Evolutionary conservation across 2,888 invertebrate species (phyloP).

Genomic region (Ormyrus thymus): DNA sequence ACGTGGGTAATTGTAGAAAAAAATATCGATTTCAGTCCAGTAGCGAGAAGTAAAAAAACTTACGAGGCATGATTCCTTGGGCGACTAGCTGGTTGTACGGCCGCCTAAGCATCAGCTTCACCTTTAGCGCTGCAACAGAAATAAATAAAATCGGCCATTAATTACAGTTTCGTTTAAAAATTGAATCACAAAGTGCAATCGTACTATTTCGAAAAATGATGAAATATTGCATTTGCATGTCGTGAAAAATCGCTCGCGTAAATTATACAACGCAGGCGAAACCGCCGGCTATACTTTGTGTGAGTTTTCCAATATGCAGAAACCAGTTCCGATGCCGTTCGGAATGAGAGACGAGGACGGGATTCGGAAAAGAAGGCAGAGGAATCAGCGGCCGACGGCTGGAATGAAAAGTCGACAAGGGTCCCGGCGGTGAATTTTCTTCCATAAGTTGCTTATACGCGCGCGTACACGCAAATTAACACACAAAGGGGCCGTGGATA

Average conservation of each 20-base stretch:
- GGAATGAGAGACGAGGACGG: slow-evolving; percentile 15
- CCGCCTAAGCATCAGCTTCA: slow-evolving; percentile 95
- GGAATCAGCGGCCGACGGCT: not conserved
- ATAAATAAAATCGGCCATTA: slow-evolving; percentile 21
- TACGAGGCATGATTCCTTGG: slow-evolving; percentile 99
- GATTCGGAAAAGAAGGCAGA: not conserved
- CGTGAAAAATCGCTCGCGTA: not conserved
- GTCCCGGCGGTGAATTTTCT: slow-evolving; percentile 43
- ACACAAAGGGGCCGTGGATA: slow-evolving; percentile 73
- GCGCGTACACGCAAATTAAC: slow-evolving; percentile 70
- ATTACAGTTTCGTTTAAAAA: not conserved
- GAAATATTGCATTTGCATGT: not conserved
- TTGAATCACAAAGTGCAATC: not conserved
- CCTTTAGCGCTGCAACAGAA: slow-evolving; percentile 91
- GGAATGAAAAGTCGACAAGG: slow-evolving; percentile 36
- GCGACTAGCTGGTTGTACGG: slow-evolving; percentile 97
- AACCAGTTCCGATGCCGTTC: slow-evolving; percentile 33
- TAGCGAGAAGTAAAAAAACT: slow-evolving; percentile 77
- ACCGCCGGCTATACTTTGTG: slow-evolving; percentile 3
- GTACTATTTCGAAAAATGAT: not conserved
- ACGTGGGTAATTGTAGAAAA: no score
- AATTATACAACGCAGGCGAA: not conserved
- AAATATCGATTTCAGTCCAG: no score
- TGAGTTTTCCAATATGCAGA: slow-evolving; percentile 9
- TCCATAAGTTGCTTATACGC: slow-evolving; percentile 53